These are phyloP conservation scores for Sphenodon punctatus DNA, from an alignment of 2,797 vertebrate genomes.

Conservation along the genomic window DNA sequence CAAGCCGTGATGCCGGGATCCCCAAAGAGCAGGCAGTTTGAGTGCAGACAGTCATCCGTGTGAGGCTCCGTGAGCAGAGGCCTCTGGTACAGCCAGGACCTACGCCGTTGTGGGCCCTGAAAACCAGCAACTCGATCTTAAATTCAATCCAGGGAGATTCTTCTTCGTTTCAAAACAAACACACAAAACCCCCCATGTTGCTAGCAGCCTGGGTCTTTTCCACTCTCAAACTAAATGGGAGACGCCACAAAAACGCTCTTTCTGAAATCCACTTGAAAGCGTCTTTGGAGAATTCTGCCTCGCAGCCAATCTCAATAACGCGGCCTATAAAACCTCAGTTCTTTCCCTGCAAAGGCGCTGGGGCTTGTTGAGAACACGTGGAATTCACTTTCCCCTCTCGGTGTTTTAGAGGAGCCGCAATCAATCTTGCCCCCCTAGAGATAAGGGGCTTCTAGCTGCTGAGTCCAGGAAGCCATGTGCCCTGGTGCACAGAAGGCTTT, in stretches of 20 bases:
- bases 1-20: no score
- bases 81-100: no score
- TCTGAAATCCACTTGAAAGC: constrained; percentile 44
- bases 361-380: constrained; percentile 4
- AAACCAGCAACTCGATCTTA: no score
- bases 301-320: constrained; percentile 35
- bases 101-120: no score
- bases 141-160: background rate
- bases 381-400: constrained; percentile 28
- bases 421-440: background rate
- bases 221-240: background rate
- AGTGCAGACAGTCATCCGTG: no score
- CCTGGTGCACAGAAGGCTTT: no score
- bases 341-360: constrained; percentile 15
- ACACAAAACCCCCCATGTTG: background rate
- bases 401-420: background rate
- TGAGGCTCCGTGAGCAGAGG: no score
- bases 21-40: no score
- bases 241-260: constrained; percentile 16
- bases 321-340: constrained; percentile 9
- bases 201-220: background rate
- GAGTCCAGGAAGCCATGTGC: no score
- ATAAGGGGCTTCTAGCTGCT: constrained; percentile 23
- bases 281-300: constrained; percentile 32
- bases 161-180: no score